These are phyloP conservation scores for Rhinophrynus dorsalis DNA, from an alignment of 2,797 vertebrate genomes.

Conservation along the genomic window DNA sequence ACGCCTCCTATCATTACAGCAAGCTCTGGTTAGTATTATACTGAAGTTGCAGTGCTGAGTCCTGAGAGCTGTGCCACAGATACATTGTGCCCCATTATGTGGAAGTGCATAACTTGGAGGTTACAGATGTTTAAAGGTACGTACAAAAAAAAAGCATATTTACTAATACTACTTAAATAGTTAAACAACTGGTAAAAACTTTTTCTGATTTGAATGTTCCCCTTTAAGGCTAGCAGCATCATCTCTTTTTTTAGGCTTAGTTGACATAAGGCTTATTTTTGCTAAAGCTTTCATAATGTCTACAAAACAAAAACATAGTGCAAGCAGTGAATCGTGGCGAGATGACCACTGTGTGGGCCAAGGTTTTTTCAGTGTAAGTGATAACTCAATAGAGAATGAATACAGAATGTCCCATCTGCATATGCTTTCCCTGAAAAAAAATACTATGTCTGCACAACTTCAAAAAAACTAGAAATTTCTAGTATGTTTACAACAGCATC, in stretches of 20 bases:
- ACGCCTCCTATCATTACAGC: no score
- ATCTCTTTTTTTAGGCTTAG: neutral
- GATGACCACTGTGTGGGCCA: conserved; percentile 1
- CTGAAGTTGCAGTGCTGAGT: no score
- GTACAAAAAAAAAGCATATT: no score
- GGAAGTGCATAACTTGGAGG: no score
- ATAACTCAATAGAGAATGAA: neutral
- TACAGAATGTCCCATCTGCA: neutral
- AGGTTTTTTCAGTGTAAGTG: neutral
- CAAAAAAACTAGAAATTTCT: neutral
- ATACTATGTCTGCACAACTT: neutral
- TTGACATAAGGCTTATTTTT: neutral
- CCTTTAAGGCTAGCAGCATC: neutral
- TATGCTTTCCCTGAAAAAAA: neutral
- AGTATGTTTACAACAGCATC: neutral
- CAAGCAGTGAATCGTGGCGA: neutral
- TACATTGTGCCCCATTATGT: no score
- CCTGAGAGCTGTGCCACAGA: no score
- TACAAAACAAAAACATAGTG: neutral
- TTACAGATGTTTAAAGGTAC: no score
- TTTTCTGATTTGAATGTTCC: no score
- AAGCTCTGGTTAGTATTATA: no score
- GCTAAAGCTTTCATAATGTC: neutral
- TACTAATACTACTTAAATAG: no score
- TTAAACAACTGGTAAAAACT: no score